Evolutionary conservation across 2,797 vertebrate genomes (phyloP), one percentile per base, ranked within the genome.

Genomic region (Eupleurogrammus muticus): DNA sequence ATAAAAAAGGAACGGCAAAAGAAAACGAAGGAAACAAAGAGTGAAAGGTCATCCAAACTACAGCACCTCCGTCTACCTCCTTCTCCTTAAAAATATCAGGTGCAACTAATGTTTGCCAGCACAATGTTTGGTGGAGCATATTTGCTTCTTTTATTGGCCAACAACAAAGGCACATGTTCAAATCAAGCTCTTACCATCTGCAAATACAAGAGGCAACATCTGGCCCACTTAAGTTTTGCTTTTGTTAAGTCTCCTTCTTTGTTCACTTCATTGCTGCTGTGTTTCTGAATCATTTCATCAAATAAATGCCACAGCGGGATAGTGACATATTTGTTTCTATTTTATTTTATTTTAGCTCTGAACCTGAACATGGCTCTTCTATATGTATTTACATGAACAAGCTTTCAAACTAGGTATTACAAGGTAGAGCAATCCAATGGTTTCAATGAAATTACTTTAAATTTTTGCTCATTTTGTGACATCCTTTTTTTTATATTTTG

Each of bases 1-100:
- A n/a, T n/a, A n/a, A 73, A 65, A 46, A 0, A 40, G 13, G 17
- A 61, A 54, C 9, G 46, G 61, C 61, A 64, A 56, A 8, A 21
- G 8, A 55, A 14, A 62, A 44, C 5, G 1, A 35, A 17, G 10
- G 9, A 62, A 5, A 28, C 9, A 11, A 46, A 46, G 14, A 42
- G 9, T 14, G 21, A 34, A 55, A 50, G 42, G 23, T 62, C 5
- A 7, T 49, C 11, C 16, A 36, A 40, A 51, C 32, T 66, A n/a
- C 35, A 54, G 14, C 40, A 35, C 20, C 42, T 53, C 52, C 23
- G 28, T 20, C 42, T 53, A 28, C 52, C 24, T 21, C 13, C 0
- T 16, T 35, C 46, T 28, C 28, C 28, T 21, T 46, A 16, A 4
- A 32, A 28, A 19, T 47, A 34, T 51, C 35, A 40, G 40, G 36